Conservation (phyloP, 1,140 invertebrate species). For the Oppia nitens region DNA sequence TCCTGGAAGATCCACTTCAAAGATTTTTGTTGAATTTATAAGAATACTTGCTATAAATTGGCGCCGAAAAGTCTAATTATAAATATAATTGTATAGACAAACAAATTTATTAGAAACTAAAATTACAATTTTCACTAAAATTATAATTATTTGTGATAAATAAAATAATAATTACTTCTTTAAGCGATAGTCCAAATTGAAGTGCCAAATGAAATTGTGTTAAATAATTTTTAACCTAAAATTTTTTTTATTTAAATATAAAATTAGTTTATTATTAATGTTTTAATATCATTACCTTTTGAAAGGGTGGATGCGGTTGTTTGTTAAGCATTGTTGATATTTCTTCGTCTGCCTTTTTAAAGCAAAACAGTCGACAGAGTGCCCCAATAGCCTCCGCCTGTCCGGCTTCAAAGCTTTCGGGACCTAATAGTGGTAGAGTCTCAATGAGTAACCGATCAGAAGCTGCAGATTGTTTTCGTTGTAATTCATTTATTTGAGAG, state of each 20-base stretch:
- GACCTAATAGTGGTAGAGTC: constrained; percentile 20
- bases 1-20: constrained; percentile 79
- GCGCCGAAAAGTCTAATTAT: constrained; percentile 22
- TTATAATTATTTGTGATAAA: no score
- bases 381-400: constrained; percentile 86
- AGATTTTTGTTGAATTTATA: constrained; percentile 57
- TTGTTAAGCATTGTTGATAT: constrained; percentile 52
- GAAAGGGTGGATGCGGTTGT: constrained; percentile 7
- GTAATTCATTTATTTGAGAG: not conserved
- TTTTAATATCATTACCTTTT: not conserved
- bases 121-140: constrained; percentile 6
- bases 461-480: not conserved
- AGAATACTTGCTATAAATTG: constrained; percentile 55
- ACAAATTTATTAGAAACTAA: not conserved
- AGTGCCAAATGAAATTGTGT: constrained; percentile 84
- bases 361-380: constrained; percentile 83
- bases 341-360: constrained; percentile 87
- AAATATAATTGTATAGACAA: no score
- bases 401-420: constrained; percentile 44
- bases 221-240: constrained; percentile 43
- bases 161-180: no score
- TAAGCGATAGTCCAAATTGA: constrained; percentile 50
- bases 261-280: not conserved
- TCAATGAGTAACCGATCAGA: constrained; percentile 12
- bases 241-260: not conserved